Percentiles rank a stretch among this genome's conserved stretches.
Conservation (phyloP, 2,888 invertebrate species). For the Chirona hameri region DNA sequence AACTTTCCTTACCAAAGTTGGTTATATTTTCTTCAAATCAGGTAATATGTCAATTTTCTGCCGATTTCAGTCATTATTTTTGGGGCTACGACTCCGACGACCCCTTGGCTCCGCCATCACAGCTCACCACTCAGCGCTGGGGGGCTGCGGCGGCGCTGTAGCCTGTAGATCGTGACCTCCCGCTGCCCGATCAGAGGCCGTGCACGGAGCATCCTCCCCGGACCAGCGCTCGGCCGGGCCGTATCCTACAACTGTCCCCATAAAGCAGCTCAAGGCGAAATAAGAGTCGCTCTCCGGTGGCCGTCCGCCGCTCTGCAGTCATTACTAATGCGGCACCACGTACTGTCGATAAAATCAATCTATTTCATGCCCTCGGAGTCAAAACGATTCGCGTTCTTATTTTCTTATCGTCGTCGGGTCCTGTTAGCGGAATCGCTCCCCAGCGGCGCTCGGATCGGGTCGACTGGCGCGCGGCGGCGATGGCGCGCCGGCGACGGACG, state of each 20-base stretch:
- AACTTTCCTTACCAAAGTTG: too few species aligned
- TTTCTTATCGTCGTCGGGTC: background rate
- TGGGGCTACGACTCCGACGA: too few species aligned
- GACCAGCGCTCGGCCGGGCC: background rate
- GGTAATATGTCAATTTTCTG: too few species aligned
- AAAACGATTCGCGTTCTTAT: constrained; percentile 8
- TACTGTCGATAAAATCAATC: constrained; percentile 5
- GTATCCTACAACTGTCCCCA: background rate
- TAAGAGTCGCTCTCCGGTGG: background rate
- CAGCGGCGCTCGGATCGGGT: background rate
- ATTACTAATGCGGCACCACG: background rate
- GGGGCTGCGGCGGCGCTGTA: too few species aligned
- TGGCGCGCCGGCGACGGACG: background rate
- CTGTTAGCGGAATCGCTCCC: constrained; percentile 9
- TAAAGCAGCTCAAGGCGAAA: constrained; percentile 1
- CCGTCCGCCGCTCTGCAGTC: background rate
- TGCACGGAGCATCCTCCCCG: background rate
- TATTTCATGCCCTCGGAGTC: background rate
- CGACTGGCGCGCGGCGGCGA: background rate
- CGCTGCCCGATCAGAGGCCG: background rate
- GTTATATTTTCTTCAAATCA: too few species aligned
- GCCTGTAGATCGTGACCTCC: too few species aligned
- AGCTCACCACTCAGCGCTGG: too few species aligned
- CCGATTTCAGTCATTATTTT: too few species aligned
- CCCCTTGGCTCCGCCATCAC: too few species aligned